A percentile compares a stretch with the other conserved stretches of the same genome.
Evolutionary conservation across 2,888 invertebrate species (phyloP).

Genomic region (Limenitis camilla): DNA sequence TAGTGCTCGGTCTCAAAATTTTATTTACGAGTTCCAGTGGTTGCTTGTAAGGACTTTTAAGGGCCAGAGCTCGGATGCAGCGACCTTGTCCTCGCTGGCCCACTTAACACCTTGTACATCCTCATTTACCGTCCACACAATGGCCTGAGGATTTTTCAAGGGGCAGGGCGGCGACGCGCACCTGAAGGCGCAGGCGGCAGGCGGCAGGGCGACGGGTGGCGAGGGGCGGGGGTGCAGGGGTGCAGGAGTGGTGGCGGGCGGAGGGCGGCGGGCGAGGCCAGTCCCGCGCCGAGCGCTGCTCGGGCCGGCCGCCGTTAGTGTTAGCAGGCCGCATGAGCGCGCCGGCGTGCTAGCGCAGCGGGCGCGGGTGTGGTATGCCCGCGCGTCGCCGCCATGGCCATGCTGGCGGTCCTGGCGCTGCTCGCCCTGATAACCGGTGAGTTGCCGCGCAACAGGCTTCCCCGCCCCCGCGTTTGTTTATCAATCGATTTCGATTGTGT

Average conservation of each 20-base stretch:
- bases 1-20: background rate
- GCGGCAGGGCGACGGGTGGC: slow-evolving; percentile 26
- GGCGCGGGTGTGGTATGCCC: slow-evolving; percentile 73
- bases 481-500: slow-evolving; percentile 45
- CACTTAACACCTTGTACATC: slow-evolving; percentile 29
- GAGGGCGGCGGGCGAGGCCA: slow-evolving; percentile 44
- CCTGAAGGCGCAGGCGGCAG: slow-evolving; percentile 49
- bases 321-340: slow-evolving; percentile 62
- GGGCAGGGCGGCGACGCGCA: slow-evolving; percentile 39
- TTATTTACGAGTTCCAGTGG: background rate
- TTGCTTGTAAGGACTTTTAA: slow-evolving; percentile 3
- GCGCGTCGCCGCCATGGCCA: slow-evolving; percentile 68
- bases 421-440: slow-evolving; percentile 69
- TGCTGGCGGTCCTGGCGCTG: slow-evolving; percentile 66
- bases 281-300: slow-evolving; percentile 67
- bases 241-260: slow-evolving; percentile 32
- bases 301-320: slow-evolving; percentile 55
- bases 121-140: slow-evolving; percentile 22
- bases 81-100: slow-evolving; percentile 54
- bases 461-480: slow-evolving; percentile 42
- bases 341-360: slow-evolving; percentile 69
- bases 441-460: slow-evolving; percentile 63
- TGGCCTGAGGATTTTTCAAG: slow-evolving; percentile 31
- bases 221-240: slow-evolving; percentile 30
- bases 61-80: slow-evolving; percentile 42